Conservation (phyloP, 2,888 invertebrate species). For the Kuschelorhynchus macadamiae region DNA sequence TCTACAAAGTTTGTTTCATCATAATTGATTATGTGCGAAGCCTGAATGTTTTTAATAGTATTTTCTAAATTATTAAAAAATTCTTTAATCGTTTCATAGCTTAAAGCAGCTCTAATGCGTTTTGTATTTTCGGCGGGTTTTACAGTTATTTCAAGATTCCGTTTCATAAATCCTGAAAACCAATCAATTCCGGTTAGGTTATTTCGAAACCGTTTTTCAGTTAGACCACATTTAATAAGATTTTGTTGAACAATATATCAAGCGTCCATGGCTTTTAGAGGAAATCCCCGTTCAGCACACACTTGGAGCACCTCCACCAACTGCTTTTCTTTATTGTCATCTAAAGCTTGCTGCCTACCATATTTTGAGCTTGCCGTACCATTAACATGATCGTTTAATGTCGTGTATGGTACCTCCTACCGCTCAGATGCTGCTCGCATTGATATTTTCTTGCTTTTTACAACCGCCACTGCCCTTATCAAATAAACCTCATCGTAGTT, state of each 20-base stretch:
- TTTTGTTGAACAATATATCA: slow-evolving; percentile 32
- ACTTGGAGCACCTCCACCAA: slow-evolving; percentile 10
- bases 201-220: slow-evolving; percentile 30
- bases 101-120: slow-evolving; percentile 40
- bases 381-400: slow-evolving; percentile 19
- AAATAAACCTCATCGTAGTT: neutral
- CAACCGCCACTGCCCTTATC: neutral
- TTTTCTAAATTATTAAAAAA: slow-evolving; percentile 36
- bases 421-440: slow-evolving; percentile 1
- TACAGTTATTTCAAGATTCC: slow-evolving; percentile 10
- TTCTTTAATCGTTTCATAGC: slow-evolving; percentile 42
- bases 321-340: slow-evolving; percentile 6
- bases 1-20: slow-evolving; percentile 63
- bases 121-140: slow-evolving; percentile 44
- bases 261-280: slow-evolving; percentile 36
- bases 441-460: neutral
- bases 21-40: slow-evolving; percentile 60
- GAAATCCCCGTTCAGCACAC: slow-evolving; percentile 7
- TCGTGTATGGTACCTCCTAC: slow-evolving; percentile 30
- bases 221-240: slow-evolving; percentile 32
- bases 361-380: slow-evolving; percentile 17
- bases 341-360: slow-evolving; percentile 1
- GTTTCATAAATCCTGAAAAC: slow-evolving; percentile 26
- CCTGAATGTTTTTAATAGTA: slow-evolving; percentile 27
- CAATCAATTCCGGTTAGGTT: slow-evolving; percentile 37